Percentiles rank a stretch among this genome's conserved stretches.
Evolutionary conservation across 2,888 invertebrate species (phyloP).

Genomic region (Adela reaumurella): DNA sequence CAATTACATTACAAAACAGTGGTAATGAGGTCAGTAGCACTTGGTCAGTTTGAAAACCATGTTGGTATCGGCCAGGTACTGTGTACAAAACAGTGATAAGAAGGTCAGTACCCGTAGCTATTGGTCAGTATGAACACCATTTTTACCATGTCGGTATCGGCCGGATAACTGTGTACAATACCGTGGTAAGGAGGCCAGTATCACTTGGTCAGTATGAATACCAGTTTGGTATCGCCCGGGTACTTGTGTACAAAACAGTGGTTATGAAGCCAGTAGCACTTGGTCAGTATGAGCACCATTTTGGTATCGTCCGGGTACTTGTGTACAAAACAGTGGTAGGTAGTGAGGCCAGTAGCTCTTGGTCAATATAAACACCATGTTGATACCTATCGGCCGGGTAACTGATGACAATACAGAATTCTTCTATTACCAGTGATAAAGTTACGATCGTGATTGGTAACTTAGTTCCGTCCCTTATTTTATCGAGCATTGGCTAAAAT

Average conservation of each 20-base stretch:
- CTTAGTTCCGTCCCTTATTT: too few relatives aligned
- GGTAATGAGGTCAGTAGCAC: conserved; percentile 23
- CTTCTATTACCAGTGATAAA: too few relatives aligned
- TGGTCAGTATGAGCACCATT: conserved; percentile 68
- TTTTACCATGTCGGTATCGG: too few relatives aligned
- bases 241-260: conserved; percentile 55
- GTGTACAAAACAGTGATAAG: conserved; percentile 22
- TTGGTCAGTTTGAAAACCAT: conserved; percentile 70
- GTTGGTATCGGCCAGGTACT: conserved; percentile 68
- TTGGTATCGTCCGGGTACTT: conserved; percentile 71
- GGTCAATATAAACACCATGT: too few relatives aligned
- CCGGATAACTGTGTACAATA: too few relatives aligned
- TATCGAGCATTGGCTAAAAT: too few relatives aligned
- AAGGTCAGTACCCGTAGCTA: too few relatives aligned
- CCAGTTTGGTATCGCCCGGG: conserved; percentile 67
- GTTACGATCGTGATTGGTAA: too few relatives aligned
- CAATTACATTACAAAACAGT: conserved; percentile 28
- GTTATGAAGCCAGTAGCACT: conserved; percentile 77
- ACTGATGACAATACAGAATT: too few relatives aligned
- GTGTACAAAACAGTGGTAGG: conserved; percentile 16
- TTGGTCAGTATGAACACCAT: too few relatives aligned
- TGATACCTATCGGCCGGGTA: too few relatives aligned
- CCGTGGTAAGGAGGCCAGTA: conserved; percentile 76
- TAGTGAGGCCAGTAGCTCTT: too few relatives aligned
- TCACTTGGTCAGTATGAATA: conserved; percentile 70